Base-by-base conservation (phyloP, 2,797 vertebrate species). In the Sphaeramia orbicularis region DNA sequence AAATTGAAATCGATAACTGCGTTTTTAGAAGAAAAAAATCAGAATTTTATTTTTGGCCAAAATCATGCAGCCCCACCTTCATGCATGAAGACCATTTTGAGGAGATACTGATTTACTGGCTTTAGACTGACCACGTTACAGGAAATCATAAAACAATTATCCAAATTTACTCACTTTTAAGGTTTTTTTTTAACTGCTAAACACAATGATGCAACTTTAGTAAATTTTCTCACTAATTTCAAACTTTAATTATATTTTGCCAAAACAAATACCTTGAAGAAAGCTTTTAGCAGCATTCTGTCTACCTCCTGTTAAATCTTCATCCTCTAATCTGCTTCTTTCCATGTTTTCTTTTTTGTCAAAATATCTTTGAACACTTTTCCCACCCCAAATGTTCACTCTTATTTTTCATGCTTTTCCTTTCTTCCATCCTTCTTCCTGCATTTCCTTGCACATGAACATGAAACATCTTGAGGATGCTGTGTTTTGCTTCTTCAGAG, bases 391-490 rank as follows among this genome's bases (percentile, higher is more conserved):
- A 44, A 44, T 7, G 12, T 37, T 13, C 14, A 72, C 67, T 70
- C 55, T 70, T 14, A 40, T 40, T 43, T 63, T 63, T 50, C 63
- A 74, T 47, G 19, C 56, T 50, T 16, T 52, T 40, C 54, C 32
- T 32, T 55, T 37, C 36, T 45, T 53, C 27, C 47, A 2, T 41
- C 16, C 36, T 56, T 42, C 57, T 47, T 63, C 50, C n/a, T 66
- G n/a, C n/a, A n/a, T n/a, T n/a, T n/a, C n/a, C n/a, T n/a, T n/a
- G n/a, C 45, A 55, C 19, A 54, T 44, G 3, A 24, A 53, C 52
- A 74, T 65, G 68, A 78, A 76, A 68, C 65, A 51, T 75, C 61
- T n/a, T 65, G 59, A 81, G 41, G 73, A 83, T 68, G 80, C 53
- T 76, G 60, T 64, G 71, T 76, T 43, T 61, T 9, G 18, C 51